Percentiles rank a stretch among this genome's conserved stretches.
Conservation (phyloP, 2,888 invertebrate species). For the Drosophila longiperda region DNA sequence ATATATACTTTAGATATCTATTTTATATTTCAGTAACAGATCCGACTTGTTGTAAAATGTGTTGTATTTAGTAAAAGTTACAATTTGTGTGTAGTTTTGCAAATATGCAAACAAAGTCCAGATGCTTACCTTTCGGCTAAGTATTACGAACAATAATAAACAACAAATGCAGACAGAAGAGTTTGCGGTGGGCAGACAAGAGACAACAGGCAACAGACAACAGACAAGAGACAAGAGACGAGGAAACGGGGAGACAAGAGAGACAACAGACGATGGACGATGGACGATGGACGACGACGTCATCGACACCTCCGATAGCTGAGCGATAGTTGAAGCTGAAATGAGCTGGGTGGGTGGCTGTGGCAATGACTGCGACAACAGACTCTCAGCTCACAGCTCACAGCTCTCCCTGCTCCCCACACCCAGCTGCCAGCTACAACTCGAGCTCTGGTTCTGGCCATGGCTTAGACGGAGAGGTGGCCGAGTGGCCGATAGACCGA, state of each 20-base stretch:
- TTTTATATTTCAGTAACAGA: background rate
- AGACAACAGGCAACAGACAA: slow-evolving; percentile 11
- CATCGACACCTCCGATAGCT: slow-evolving; percentile 81
- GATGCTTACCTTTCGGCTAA: slow-evolving; percentile 38
- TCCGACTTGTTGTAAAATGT: background rate
- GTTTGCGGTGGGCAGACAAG: slow-evolving; percentile 23
- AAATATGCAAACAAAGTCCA: slow-evolving; percentile 29
- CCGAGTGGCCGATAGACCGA: slow-evolving; percentile 32
- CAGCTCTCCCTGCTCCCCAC: background rate
- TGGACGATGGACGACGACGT: slow-evolving; percentile 63
- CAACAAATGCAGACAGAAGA: slow-evolving; percentile 35
- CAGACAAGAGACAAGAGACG: slow-evolving; percentile 3
- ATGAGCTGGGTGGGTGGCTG: slow-evolving; percentile 70
- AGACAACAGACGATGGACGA: slow-evolving; percentile 21
- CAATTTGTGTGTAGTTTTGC: background rate
- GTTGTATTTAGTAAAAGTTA: background rate
- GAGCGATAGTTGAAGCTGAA: slow-evolving; percentile 54
- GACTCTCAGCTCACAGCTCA: background rate
- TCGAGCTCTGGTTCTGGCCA: slow-evolving; percentile 4
- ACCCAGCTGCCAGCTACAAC: background rate
- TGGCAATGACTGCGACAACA: slow-evolving; percentile 17
- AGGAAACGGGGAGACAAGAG: slow-evolving; percentile 1
- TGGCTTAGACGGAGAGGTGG: slow-evolving; percentile 12
- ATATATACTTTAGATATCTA: background rate
- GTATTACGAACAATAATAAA: slow-evolving; percentile 55